Conservation (phyloP, 2,113 vertebrate species). For the Corythoichthys intestinalis region DNA sequence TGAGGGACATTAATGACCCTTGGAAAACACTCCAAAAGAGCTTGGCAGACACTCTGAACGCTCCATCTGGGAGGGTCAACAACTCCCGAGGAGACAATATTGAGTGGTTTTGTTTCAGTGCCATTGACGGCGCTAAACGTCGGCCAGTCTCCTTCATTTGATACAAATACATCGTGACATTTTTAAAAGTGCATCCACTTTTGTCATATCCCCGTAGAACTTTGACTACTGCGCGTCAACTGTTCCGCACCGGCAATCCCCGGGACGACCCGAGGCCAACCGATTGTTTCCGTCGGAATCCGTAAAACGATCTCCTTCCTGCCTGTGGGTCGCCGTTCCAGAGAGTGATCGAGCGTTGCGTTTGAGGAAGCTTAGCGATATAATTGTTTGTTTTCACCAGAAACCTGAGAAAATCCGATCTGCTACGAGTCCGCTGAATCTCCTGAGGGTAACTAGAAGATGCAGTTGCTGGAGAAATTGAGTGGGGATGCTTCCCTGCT, state of each 20-base stretch:
- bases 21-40: background rate
- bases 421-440: background rate
- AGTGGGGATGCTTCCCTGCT: too few species aligned
- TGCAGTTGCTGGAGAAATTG: too few species aligned
- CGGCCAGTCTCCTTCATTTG: too few species aligned
- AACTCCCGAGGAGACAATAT: background rate
- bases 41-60: background rate
- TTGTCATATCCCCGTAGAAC: background rate
- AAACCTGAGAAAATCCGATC: background rate
- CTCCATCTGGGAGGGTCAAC: background rate
- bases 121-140: too few species aligned
- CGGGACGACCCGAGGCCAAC: background rate
- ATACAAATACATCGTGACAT: too few species aligned
- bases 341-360: background rate
- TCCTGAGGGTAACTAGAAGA: too few species aligned
- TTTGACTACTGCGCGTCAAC: background rate
- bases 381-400: background rate
- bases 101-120: too few species aligned
- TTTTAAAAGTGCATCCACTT: too few species aligned
- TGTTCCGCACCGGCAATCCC: background rate
- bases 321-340: background rate
- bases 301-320: background rate
- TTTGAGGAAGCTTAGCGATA: background rate
- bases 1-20: slow-evolving; percentile 2
- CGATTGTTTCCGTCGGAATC: background rate